Conservation (phyloP, 92 coral and sea anemone genomes). For the Porites evermanni region DNA sequence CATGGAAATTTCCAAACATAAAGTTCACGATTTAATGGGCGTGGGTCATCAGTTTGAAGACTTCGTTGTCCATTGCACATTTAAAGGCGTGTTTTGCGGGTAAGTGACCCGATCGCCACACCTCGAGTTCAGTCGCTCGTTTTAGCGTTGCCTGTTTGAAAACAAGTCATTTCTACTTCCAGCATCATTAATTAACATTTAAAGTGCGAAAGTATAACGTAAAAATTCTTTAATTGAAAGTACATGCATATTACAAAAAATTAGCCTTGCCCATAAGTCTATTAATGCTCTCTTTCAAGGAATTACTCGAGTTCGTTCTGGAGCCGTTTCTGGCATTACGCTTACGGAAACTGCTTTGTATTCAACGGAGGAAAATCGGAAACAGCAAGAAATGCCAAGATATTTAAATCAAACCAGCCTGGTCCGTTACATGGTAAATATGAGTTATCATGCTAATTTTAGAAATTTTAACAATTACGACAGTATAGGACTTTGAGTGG, state of each 20-base stretch:
- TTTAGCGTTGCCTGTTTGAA: no score
- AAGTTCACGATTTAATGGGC: not conserved
- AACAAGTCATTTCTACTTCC: no score
- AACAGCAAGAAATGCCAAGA: conserved; percentile 11
- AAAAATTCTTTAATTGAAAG: no score
- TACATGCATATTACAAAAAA: no score
- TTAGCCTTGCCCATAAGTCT: not conserved
- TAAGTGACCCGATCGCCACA: not conserved
- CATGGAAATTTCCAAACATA: not conserved
- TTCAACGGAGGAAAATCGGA: conserved; percentile 71
- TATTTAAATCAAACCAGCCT: conserved; percentile 50
- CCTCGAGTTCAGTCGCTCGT: no score
- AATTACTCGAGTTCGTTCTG: conserved; percentile 66
- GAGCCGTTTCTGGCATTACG: conserved; percentile 76
- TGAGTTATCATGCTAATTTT: not conserved
- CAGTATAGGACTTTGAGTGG: no score
- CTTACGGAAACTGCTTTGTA: conserved; percentile 87
- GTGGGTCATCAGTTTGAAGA: conserved; percentile 84
- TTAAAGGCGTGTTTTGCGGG: conserved; percentile 73
- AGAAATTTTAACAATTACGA: no score
- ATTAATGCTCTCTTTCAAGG: conserved; percentile 2
- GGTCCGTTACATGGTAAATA: conserved; percentile 75
- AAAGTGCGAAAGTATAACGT: not conserved
- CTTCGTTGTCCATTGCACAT: conserved; percentile 68
- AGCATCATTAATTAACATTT: not conserved